A percentile compares a stretch with the other conserved stretches of the same genome.
These are phyloP conservation scores for Lepidotrigona ventralis DNA, from an alignment of 1,140 invertebrate genomes.

Conservation along the genomic window DNA sequence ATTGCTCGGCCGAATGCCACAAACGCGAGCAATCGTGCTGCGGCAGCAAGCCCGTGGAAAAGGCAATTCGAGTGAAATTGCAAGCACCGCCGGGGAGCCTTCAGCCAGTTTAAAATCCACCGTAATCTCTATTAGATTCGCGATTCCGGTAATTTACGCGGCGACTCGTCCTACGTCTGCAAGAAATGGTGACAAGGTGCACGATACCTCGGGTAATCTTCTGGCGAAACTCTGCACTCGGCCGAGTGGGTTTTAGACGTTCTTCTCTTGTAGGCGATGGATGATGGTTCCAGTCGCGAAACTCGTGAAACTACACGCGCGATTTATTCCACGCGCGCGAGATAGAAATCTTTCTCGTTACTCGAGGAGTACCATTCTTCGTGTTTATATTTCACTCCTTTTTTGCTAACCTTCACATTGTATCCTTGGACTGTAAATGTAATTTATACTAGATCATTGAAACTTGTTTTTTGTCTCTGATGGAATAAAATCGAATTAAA, in stretches of 20 bases:
- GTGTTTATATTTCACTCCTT: not conserved
- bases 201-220: not conserved
- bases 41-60: slow-evolving; percentile 10
- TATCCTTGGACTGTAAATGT: too few relatives aligned
- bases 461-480: too few relatives aligned
- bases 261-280: not conserved
- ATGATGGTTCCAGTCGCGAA: not conserved
- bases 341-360: not conserved
- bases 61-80: slow-evolving; percentile 38
- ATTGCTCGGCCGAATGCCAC: slow-evolving; percentile 54
- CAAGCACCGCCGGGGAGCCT: slow-evolving; percentile 1
- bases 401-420: too few relatives aligned
- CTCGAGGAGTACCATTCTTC: not conserved
- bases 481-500: too few relatives aligned
- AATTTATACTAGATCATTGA: too few relatives aligned
- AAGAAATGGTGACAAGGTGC: not conserved
- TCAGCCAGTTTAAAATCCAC: slow-evolving; percentile 24
- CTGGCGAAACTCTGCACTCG: not conserved
- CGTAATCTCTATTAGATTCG: slow-evolving; percentile 42
- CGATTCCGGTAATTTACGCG: slow-evolving; percentile 29
- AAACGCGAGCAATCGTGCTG: slow-evolving; percentile 43
- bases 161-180: not conserved
- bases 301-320: not conserved
- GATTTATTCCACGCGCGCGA: not conserved
- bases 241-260: not conserved